Conservation (phyloP, 1,140 invertebrate species). For the Caenorhabditis briggsae region DNA sequence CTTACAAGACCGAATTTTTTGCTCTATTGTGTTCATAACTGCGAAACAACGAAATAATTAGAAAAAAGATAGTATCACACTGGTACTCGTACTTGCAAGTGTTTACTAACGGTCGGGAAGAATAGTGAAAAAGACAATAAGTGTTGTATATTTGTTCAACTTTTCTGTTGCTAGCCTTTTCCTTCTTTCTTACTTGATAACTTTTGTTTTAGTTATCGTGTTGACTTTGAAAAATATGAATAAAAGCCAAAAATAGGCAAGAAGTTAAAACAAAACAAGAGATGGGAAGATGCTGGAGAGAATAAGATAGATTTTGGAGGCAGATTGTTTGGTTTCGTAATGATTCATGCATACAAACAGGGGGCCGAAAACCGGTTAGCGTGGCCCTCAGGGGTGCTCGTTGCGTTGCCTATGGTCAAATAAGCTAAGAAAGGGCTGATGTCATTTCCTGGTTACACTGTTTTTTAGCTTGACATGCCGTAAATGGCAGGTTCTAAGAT, state of each 20-base stretch:
- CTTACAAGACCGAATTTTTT: not conserved
- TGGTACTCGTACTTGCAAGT: slow-evolving; percentile 47
- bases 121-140: slow-evolving; percentile 23
- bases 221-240: slow-evolving; percentile 8
- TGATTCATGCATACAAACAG: slow-evolving; percentile 51
- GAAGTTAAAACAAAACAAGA: not conserved
- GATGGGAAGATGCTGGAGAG: not conserved
- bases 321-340: slow-evolving; percentile 39
- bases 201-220: not conserved
- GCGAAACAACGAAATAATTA: not conserved
- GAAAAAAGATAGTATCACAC: not conserved
- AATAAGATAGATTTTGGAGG: slow-evolving; percentile 32
- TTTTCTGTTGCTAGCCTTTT: not conserved
- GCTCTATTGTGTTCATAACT: slow-evolving; percentile 1
- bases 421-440: slow-evolving; percentile 40
- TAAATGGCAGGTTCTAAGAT: too few relatives aligned
- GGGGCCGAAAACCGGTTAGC: slow-evolving; percentile 9
- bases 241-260: not conserved
- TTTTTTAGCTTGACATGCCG: not conserved
- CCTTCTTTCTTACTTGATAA: not conserved
- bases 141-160: not conserved
- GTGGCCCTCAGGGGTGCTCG: not conserved
- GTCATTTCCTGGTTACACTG: slow-evolving; percentile 29
- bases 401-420: not conserved
- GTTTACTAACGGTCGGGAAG: slow-evolving; percentile 20